Conservation (phyloP, 2,797 vertebrate species). For the Eremophila alpestris region DNA sequence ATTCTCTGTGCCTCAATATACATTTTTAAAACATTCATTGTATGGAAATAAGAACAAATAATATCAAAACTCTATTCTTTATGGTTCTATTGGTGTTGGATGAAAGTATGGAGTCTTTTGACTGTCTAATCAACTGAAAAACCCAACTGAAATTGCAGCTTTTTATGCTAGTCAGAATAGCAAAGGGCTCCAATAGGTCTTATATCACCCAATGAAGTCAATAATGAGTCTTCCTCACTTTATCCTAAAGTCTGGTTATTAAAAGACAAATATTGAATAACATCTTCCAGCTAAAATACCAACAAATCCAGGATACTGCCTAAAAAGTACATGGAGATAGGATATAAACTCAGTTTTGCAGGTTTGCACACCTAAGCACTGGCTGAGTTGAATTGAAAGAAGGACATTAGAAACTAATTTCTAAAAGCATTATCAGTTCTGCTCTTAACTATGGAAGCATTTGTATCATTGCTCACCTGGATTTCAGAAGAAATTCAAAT, state of each 20-base stretch:
- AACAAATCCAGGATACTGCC: background rate
- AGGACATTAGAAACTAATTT: background rate
- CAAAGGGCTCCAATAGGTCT: background rate
- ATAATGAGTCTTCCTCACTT: background rate
- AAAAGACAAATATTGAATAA: background rate
- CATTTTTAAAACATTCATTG: background rate
- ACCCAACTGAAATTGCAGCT: background rate
- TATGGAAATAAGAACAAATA: background rate
- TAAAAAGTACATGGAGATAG: background rate
- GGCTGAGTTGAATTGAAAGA: background rate
- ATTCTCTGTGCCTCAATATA: background rate
- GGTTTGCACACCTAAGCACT: background rate
- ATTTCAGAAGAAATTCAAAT: background rate
- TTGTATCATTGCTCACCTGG: rapidly evolving
- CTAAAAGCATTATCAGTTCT: background rate
- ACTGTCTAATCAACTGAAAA: background rate
- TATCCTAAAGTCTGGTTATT: background rate
- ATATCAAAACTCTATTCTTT: background rate
- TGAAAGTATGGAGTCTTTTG: background rate
- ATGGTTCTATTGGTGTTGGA: background rate
- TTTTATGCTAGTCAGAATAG: background rate
- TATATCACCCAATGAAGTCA: background rate
- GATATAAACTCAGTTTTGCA: background rate
- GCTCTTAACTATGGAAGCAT: background rate
- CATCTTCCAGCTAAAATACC: background rate